Conservation (phyloP, 2,888 invertebrate species). For the Vannuccia rotundouncinata region DNA sequence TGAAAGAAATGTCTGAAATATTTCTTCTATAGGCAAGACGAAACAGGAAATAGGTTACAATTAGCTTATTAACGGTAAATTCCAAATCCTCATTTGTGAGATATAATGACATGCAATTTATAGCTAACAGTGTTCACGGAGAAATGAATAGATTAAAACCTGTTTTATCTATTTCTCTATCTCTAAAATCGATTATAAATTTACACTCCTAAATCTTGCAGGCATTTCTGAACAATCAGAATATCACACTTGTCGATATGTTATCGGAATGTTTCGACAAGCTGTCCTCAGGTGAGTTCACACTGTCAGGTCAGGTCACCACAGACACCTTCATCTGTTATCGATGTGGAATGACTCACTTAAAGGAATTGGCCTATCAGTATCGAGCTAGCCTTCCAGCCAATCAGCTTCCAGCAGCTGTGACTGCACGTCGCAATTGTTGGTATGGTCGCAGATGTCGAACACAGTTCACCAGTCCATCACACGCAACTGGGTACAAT, state of each 20-base stretch:
- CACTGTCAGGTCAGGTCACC: conserved; percentile 13
- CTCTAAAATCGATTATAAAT: too few species aligned
- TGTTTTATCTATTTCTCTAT: too few species aligned
- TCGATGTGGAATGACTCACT: conserved; percentile 47
- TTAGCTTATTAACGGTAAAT: too few species aligned
- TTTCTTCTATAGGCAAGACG: too few species aligned
- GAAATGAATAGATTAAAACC: too few species aligned
- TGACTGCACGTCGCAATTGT: conserved; percentile 48
- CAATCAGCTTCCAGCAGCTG: conserved; percentile 45
- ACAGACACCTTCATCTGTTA: conserved; percentile 45
- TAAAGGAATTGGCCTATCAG: conserved; percentile 49
- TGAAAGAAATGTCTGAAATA: too few species aligned
- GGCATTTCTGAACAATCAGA: conserved; percentile 47
- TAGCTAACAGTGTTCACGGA: too few species aligned
- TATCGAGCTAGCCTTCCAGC: conserved; percentile 48
- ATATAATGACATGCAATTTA: too few species aligned
- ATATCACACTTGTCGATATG: conserved; percentile 46
- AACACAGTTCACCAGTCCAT: conserved; percentile 51
- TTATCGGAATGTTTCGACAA: conserved; percentile 45
- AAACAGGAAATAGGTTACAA: too few species aligned
- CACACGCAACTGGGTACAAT: conserved; percentile 49
- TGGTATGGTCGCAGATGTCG: conserved; percentile 55
- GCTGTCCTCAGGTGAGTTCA: conserved; percentile 45
- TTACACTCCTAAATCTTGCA: too few species aligned
- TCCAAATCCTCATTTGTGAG: too few species aligned